Evolutionary conservation across 2,113 vertebrate genomes (phyloP).

Genomic region (Stomatorhinus ivindoensis): DNA sequence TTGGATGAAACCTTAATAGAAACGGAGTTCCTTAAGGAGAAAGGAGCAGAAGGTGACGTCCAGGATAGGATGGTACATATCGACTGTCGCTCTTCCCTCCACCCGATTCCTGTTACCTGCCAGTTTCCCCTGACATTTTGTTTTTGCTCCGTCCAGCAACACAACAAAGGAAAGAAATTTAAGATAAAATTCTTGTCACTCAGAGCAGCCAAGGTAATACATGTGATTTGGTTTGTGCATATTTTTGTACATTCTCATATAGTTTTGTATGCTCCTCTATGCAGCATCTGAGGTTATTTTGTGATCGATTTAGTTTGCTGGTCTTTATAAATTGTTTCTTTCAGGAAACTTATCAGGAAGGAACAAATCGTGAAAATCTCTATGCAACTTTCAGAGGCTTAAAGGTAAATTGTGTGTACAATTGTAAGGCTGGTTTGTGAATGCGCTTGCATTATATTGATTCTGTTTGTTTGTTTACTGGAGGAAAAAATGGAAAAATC

Average conservation of each 20-base stretch:
- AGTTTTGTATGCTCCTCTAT: not conserved
- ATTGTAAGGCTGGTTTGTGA: not conserved
- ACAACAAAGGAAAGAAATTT: constrained; percentile 39
- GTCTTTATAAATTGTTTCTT: not conserved
- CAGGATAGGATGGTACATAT: constrained; percentile 21
- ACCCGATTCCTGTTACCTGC: not conserved
- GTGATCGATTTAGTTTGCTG: not conserved
- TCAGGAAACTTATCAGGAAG: not conserved
- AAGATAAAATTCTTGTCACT: constrained; percentile 25
- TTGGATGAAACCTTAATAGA: not conserved
- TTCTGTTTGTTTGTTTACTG: not conserved
- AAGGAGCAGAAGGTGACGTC: constrained; percentile 14
- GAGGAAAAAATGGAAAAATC: not conserved
- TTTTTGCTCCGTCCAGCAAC: not conserved
- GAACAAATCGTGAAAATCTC: not conserved
- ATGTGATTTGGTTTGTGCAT: not conserved
- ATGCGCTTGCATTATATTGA: not conserved
- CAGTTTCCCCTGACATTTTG: not conserved
- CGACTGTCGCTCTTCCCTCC: not conserved
- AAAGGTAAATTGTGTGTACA: not conserved
- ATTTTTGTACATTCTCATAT: not conserved
- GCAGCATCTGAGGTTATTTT: not conserved
- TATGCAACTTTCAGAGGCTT: not conserved
- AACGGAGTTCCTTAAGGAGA: not conserved
- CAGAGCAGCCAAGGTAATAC: constrained; percentile 36